These are phyloP conservation scores for Ataeniobius toweri DNA, from an alignment of 2,797 vertebrate genomes.

Conservation along the genomic window DNA sequence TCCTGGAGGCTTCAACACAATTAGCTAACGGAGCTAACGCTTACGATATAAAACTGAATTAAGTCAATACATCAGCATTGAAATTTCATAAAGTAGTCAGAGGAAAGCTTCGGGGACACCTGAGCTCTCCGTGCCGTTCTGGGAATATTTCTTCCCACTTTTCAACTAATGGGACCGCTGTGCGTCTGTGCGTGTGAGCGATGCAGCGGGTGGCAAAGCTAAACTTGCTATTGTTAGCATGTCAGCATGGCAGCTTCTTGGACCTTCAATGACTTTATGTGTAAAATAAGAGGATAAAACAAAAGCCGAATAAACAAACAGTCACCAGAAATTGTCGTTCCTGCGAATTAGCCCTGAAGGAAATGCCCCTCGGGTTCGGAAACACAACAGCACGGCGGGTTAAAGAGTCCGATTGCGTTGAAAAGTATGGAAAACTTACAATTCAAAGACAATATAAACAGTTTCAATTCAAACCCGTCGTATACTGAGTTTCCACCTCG, in stretches of 20 bases:
- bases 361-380: conserved; percentile 33
- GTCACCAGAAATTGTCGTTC: background rate
- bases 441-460: conserved; percentile 25
- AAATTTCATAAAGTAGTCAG: conserved; percentile 48
- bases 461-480: conserved; percentile 7
- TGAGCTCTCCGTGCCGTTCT: background rate
- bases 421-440: conserved; percentile 73
- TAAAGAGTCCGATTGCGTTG: conserved; percentile 50
- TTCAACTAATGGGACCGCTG: conserved; percentile 69
- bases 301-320: background rate
- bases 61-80: background rate
- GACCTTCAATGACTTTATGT: conserved; percentile 71
- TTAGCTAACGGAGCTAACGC: conserved; percentile 80
- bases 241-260: conserved; percentile 72
- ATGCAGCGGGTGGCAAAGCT: conserved; percentile 76
- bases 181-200: conserved; percentile 37
- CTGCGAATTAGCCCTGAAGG: conserved; percentile 31
- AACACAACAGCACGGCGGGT: conserved; percentile 39
- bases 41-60: conserved; percentile 26
- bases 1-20: conserved; percentile 75
- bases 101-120: background rate
- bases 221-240: conserved; percentile 85
- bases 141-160: conserved; percentile 58
- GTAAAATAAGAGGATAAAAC: conserved; percentile 36
- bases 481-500: background rate